Percentiles rank a stretch among this genome's conserved stretches.
Evolutionary conservation across 2,113 vertebrate genomes (phyloP).

Genomic region (Hipposideros armiger): DNA sequence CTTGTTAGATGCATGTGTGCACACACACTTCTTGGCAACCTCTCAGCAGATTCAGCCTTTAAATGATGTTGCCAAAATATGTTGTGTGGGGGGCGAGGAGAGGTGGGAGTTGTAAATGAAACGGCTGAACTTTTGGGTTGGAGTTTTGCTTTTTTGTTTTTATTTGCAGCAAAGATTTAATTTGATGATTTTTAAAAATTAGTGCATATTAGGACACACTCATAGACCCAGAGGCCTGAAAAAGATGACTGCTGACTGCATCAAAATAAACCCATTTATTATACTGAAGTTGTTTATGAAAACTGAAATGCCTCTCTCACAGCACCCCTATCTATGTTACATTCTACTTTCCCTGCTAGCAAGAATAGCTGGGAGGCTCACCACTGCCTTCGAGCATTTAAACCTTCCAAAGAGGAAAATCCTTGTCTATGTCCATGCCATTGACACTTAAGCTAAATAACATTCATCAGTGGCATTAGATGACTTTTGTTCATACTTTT

Average conservation of each 20-base stretch:
- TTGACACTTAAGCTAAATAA: conserved; percentile 21
- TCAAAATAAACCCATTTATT: neutral
- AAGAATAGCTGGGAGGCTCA: neutral
- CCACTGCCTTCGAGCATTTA: neutral
- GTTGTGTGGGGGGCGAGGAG: neutral
- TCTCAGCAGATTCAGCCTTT: conserved; percentile 33
- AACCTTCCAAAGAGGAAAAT: conserved; percentile 24
- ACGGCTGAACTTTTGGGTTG: neutral
- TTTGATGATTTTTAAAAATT: neutral
- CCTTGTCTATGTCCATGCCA: neutral
- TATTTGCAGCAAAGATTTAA: conserved; percentile 38
- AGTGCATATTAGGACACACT: neutral
- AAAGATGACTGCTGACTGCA: neutral
- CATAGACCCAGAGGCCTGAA: neutral
- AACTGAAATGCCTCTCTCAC: neutral
- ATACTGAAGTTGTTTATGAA: neutral
- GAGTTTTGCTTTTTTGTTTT: conserved; percentile 37
- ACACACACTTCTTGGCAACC: neutral
- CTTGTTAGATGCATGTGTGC: conserved; percentile 61
- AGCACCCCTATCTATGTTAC: neutral
- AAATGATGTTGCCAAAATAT: conserved; percentile 57
- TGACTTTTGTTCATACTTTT: conserved; percentile 17
- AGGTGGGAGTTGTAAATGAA: neutral
- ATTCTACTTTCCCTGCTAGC: neutral
- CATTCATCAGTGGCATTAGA: neutral